Conservation (phyloP, 2,113 vertebrate genomes). For the Corapipo altera region DNA sequence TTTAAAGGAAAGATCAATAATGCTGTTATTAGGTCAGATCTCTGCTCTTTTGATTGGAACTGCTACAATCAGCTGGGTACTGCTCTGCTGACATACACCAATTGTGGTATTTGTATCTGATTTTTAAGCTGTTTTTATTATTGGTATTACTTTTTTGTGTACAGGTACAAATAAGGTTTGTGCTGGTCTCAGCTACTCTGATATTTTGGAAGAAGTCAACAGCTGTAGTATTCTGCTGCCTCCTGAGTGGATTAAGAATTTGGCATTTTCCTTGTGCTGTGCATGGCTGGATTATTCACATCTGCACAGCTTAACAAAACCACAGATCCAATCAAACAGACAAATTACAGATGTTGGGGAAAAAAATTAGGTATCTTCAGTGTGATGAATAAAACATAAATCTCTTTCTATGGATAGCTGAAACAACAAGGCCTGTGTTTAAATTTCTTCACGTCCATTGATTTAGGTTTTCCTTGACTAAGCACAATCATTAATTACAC, state of each 20-base stretch:
- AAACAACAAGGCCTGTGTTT: not conserved
- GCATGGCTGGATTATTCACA: not conserved
- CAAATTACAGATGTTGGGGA: not conserved
- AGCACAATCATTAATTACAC: not conserved
- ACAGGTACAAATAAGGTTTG: not conserved
- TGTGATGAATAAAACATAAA: not conserved
- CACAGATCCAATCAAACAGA: not conserved
- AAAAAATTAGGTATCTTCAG: not conserved
- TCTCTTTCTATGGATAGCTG: not conserved
- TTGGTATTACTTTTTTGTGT: not conserved
- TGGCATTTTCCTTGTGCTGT: not conserved
- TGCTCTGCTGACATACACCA: not conserved
- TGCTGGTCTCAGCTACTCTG: not conserved
- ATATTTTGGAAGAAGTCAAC: not conserved
- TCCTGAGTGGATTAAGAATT: not conserved
- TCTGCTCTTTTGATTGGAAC: not conserved
- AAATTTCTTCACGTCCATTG: not conserved
- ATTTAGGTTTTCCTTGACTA: not conserved
- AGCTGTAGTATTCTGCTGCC: not conserved
- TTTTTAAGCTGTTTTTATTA: not conserved
- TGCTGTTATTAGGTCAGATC: conserved; percentile 9
- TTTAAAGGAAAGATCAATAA: conserved; percentile 52
- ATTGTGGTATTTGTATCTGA: not conserved
- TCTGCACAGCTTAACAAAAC: not conserved
- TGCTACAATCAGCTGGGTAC: not conserved